These are phyloP conservation scores for Microctenopoma lineatum DNA, from an alignment of 2,797 vertebrate genomes.

Conservation along the genomic window DNA sequence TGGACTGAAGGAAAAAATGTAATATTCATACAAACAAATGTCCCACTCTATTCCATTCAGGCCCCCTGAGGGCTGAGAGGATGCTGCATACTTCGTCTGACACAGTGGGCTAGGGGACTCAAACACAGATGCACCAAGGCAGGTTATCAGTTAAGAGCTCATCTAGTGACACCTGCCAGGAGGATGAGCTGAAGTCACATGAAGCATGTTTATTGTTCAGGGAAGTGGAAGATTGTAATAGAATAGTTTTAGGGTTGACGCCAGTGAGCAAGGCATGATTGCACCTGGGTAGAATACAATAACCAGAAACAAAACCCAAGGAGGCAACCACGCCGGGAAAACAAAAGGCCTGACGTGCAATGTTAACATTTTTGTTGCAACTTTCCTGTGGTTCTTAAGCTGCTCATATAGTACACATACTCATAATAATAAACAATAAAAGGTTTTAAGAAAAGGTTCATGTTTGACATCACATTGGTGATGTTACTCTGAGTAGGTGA, in stretches of 20 bases:
- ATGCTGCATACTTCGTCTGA: constrained; percentile 56
- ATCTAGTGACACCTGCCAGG: constrained; percentile 9
- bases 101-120: constrained; percentile 20
- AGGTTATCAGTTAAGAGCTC: constrained; percentile 42
- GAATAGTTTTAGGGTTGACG: not conserved
- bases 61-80: constrained; percentile 46
- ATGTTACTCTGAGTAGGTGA: not conserved
- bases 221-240: not conserved
- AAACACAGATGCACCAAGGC: constrained; percentile 22
- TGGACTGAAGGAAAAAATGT: constrained; percentile 64
- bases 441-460: no score
- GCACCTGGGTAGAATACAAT: not conserved
- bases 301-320: not conserved
- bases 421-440: no score
- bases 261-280: not conserved
- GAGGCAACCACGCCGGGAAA: not conserved
- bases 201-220: not conserved
- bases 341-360: not conserved
- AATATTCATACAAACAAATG: constrained; percentile 82
- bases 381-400: no score
- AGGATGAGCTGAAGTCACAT: constrained; percentile 3
- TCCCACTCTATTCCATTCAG: constrained; percentile 61
- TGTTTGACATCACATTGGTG: no score
- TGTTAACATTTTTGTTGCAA: no score
- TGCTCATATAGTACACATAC: no score